Conservation (phyloP, 2,797 vertebrate species). For the Pangasius djambal region DNA sequence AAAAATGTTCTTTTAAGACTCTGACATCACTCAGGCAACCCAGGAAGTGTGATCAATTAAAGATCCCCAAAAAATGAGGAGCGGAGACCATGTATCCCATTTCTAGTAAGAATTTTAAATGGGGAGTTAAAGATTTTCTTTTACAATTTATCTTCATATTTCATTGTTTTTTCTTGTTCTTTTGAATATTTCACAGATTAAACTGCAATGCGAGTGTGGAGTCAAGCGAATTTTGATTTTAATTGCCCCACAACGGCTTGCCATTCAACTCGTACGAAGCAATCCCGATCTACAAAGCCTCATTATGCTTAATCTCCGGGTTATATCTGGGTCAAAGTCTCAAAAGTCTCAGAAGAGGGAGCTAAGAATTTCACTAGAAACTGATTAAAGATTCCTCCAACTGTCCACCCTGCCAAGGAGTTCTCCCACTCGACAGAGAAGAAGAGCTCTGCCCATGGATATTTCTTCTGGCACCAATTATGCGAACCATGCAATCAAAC, state of each 20-base stretch:
- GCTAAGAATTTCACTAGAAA: background rate
- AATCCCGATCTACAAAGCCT: background rate
- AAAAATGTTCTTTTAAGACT: background rate
- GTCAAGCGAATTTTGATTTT: background rate
- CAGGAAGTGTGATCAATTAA: background rate
- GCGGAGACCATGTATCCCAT: background rate
- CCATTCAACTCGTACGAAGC: background rate
- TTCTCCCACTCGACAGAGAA: background rate
- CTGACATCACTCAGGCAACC: background rate
- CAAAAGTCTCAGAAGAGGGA: background rate
- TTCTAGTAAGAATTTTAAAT: background rate
- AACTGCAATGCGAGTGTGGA: background rate
- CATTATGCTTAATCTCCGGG: background rate
- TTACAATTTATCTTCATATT: background rate
- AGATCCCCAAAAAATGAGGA: background rate
- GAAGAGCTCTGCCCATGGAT: background rate
- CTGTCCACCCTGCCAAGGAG: background rate
- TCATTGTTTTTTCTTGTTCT: background rate
- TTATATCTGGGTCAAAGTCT: background rate
- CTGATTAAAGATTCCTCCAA: constrained; percentile 13
- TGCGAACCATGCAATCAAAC: background rate
- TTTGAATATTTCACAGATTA: background rate
- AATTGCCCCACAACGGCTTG: background rate
- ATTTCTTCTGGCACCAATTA: constrained; percentile 13
- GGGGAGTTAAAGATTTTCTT: background rate